Conservation (phyloP, 2,113 vertebrate species). For the Elachura formosa region DNA sequence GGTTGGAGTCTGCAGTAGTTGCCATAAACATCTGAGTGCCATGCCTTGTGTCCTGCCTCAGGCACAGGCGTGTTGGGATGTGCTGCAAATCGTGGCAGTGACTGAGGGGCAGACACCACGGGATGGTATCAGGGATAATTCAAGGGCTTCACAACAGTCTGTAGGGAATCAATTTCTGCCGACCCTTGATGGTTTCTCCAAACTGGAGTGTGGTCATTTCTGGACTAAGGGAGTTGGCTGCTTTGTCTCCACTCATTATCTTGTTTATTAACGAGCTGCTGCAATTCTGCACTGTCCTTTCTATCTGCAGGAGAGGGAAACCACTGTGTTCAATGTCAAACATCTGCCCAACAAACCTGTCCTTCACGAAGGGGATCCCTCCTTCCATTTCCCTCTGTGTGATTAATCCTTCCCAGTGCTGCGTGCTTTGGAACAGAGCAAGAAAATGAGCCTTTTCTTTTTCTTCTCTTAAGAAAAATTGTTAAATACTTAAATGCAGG, state of each 20-base stretch:
- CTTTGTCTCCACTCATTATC: background rate
- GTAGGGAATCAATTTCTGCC: background rate
- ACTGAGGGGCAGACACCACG: background rate
- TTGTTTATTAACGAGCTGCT: background rate
- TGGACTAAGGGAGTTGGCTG: background rate
- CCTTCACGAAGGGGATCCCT: background rate
- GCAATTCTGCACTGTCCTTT: background rate
- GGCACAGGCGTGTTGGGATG: background rate
- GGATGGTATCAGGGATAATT: background rate
- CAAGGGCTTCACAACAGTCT: background rate
- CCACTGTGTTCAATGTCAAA: background rate
- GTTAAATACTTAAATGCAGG: background rate
- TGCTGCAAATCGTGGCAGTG: background rate
- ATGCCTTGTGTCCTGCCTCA: background rate
- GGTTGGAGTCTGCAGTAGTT: background rate
- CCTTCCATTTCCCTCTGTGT: background rate
- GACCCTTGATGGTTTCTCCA: rapidly evolving
- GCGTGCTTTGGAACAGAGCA: background rate
- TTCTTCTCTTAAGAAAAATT: background rate
- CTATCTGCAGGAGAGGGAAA: background rate
- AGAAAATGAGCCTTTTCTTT: background rate
- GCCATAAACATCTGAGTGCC: background rate
- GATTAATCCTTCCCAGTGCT: background rate
- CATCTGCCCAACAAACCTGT: background rate
- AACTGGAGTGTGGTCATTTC: rapidly evolving